These are phyloP conservation scores for Odontesthes bonariensis DNA, from an alignment of 2,113 vertebrate genomes.

Conservation along the genomic window DNA sequence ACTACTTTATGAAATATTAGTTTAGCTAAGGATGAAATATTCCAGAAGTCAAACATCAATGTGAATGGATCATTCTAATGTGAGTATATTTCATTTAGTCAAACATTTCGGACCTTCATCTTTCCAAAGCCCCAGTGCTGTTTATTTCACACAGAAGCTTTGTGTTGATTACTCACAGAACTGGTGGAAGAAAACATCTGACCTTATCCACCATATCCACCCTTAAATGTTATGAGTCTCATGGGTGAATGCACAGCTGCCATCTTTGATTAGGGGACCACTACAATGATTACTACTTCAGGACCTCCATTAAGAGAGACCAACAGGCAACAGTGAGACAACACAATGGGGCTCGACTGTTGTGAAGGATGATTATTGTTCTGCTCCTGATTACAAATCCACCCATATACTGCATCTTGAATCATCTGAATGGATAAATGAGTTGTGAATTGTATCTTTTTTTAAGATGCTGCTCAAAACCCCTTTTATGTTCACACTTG, in stretches of 20 bases:
- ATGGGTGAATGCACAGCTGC: conserved; percentile 71
- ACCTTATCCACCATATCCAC: conserved; percentile 56
- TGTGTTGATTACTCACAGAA: neutral
- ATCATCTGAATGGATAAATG: conserved; percentile 13
- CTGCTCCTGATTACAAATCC: conserved; percentile 36
- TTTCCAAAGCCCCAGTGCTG: neutral
- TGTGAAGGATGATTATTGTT: conserved; percentile 60
- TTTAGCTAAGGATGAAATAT: conserved; percentile 8
- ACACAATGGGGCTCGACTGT: conserved; percentile 39
- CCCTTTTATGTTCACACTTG: neutral
- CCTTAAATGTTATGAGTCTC: conserved; percentile 74
- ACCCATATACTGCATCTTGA: neutral
- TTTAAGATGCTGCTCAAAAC: neutral
- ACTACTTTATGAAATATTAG: neutral
- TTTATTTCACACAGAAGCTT: neutral
- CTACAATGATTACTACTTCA: conserved; percentile 73
- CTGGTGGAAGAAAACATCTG: conserved; percentile 23
- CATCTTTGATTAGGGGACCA: conserved; percentile 75
- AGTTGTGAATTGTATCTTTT: neutral
- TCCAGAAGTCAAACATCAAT: conserved; percentile 3
- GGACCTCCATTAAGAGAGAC: conserved; percentile 41
- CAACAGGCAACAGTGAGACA: conserved; percentile 35
- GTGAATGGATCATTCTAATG: conserved; percentile 50
- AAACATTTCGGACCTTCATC: conserved; percentile 4
- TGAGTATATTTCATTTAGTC: conserved; percentile 57